Evolutionary conservation across 2,888 invertebrate species (phyloP), one percentile per base, ranked within the genome.

Genomic region (Asteroscopus sphinx): DNA sequence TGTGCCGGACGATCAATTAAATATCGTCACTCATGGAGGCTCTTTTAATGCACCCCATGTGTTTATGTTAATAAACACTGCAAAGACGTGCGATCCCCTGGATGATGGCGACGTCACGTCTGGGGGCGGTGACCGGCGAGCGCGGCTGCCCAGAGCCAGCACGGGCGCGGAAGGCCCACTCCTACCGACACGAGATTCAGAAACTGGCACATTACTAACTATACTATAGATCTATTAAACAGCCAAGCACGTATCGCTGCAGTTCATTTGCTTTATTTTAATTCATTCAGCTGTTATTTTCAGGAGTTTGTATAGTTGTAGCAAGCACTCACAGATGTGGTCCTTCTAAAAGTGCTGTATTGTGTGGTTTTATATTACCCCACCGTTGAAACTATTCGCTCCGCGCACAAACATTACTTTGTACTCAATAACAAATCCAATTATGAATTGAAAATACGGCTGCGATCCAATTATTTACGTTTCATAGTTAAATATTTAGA

Each of bases 61-160:
- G n/a, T n/a, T 35, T 13, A 37, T 5, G n/a, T 37, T 5, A n/a
- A 37, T 21, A 37, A 37, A 13, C 15, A 15, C 35, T 8, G 8
- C 12, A 3, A 3, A 3, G 32, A 3, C 28, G 16, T 33, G 36
- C 21, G 16, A 44, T 47, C 46, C 21, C 12, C 37, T 7, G 44
- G 13, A 8, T 16, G 37, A 9, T 7, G 42, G 64, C 46, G 53
- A 21, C 68, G 42, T 30, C 68, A 48, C 64, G 69, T 54, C 64
- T 69, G 16, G 32, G 15, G 25, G 36, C 36, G 35, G 62, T 33
- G 39, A 26, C 41, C 33, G 33, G 16, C 12, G 16, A 33, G 7
- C 26, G 28, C 26, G 25, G 11, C 17, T 16, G 30, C 25, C 25
- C 9, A 12, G n/a, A n/a, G n/a, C n/a, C n/a, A n/a, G n/a, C n/a